Evolutionary conservation across 1,140 invertebrate genomes (phyloP).

Genomic region (Sarcophaga bullata): DNA sequence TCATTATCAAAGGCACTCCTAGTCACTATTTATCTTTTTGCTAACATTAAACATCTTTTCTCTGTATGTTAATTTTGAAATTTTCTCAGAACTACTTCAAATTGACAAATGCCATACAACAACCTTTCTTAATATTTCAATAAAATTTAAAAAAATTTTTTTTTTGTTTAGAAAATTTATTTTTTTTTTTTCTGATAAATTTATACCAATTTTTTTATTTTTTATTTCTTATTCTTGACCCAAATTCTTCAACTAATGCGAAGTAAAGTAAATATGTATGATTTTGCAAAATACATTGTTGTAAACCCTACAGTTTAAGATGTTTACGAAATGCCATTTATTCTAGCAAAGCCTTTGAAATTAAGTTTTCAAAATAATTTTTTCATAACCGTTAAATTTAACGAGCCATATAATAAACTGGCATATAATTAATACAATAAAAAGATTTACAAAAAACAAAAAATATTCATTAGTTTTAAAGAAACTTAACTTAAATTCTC

Average conservation of each 20-base stretch:
- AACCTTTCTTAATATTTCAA: no score
- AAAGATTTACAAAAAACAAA: neutral
- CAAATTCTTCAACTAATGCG: neutral
- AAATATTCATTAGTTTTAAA: neutral
- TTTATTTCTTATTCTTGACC: neutral
- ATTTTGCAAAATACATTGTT: neutral
- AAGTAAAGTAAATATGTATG: neutral
- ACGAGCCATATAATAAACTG: neutral
- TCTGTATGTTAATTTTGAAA: no score
- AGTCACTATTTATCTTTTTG: no score
- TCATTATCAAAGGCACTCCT: slow-evolving; percentile 4
- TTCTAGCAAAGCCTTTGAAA: neutral
- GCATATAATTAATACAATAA: neutral
- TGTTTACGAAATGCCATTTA: neutral
- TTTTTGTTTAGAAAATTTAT: no score
- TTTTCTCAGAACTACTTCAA: no score
- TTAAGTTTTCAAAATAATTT: neutral
- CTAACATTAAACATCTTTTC: no score
- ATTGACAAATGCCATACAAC: no score
- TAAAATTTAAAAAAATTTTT: no score
- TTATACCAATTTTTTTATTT: no score
- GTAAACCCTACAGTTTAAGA: no score
- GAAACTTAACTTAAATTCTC: neutral
- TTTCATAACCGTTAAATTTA: neutral
- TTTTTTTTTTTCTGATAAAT: no score